These are phyloP conservation scores for Leontocebus nigricollis DNA, from an alignment of 2,797 vertebrate genomes.

Conservation along the genomic window DNA sequence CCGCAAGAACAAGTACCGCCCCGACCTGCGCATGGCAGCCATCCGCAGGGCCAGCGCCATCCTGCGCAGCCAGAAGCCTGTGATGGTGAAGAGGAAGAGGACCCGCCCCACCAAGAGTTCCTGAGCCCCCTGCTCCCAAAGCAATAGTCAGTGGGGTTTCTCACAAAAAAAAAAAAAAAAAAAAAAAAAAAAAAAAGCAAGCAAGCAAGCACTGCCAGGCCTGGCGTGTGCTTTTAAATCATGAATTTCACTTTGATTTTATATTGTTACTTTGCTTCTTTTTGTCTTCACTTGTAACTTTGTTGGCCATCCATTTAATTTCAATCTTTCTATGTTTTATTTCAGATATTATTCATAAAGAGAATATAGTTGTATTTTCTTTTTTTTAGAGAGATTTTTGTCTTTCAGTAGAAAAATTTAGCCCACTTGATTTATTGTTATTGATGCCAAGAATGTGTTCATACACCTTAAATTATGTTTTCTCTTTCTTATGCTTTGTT, in stretches of 20 bases:
- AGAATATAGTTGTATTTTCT: not conserved
- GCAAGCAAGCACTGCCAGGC: not conserved
- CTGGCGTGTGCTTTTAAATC: not conserved
- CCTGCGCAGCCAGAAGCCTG: too few species aligned
- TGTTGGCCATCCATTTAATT: not conserved
- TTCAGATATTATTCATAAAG: not conserved
- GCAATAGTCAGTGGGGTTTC: too few species aligned
- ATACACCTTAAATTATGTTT: not conserved
- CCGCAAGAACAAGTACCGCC: too few species aligned
- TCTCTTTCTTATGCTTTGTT: not conserved
- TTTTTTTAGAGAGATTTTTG: not conserved
- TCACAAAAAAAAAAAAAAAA: too few species aligned
- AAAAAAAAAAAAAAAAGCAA: too few species aligned
- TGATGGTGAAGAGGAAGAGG: too few species aligned
- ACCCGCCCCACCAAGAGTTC: too few species aligned
- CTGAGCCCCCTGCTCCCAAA: too few species aligned
- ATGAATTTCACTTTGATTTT: not conserved
- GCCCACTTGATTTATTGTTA: not conserved
- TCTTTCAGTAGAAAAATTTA: not conserved
- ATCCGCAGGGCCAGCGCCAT: too few species aligned
- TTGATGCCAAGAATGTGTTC: not conserved
- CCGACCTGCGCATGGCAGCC: too few species aligned
- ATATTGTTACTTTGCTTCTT: not conserved
- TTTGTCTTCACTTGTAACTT: not conserved
- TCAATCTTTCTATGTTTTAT: not conserved